Base-by-base conservation (phyloP, 2,113 vertebrate genomes). In the Lagopus muta region DNA sequence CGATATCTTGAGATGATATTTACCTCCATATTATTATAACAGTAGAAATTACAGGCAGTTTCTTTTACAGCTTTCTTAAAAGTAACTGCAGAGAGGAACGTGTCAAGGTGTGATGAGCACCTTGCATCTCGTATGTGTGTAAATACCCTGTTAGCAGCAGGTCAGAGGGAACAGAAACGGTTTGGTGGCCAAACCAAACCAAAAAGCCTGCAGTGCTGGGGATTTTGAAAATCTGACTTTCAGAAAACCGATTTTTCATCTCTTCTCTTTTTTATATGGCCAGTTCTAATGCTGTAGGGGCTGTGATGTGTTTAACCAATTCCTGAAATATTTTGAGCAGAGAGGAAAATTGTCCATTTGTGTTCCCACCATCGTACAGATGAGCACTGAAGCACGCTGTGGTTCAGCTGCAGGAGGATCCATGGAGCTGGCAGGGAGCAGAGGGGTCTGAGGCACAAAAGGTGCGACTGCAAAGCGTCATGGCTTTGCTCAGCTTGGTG, bases 1-100 rank as follows among this genome's bases (percentile, higher is more conserved):
- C 38, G 61, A 40, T 92, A 88, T 85, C 94, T 57, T 34, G 16
- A 85, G 78, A 22, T 54, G 13, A 3, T 88, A 13, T 58, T 86
- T 85, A 32, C 32, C 85, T 93, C 22, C 81, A n/a, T 4, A 11
- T 95, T 85, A 20, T 71, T 47, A 20, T 57, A 62, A 42, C 52
- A 36, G 42, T 54, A 50, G 87, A 43, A 71, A 77, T 81, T 82
- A 32, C 17, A 34, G 58, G 84, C 32, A 45, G 13, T 52, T 50
- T 74, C 71, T 76, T 70, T 77, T 8, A 3, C 57, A 18, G 22
- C 54, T 90, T 64, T 36, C 87, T 87, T 50, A 40, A 60, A 76
- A 85, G 61, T 17, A 27, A 13, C 76, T 52, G 48, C 38, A 73
- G n/a, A 34, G 16, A 40, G 43, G 58, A 60, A 82, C 54, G 57